Base-by-base conservation (phyloP, 1,140 invertebrate genomes). In the Euschistus heros region DNA sequence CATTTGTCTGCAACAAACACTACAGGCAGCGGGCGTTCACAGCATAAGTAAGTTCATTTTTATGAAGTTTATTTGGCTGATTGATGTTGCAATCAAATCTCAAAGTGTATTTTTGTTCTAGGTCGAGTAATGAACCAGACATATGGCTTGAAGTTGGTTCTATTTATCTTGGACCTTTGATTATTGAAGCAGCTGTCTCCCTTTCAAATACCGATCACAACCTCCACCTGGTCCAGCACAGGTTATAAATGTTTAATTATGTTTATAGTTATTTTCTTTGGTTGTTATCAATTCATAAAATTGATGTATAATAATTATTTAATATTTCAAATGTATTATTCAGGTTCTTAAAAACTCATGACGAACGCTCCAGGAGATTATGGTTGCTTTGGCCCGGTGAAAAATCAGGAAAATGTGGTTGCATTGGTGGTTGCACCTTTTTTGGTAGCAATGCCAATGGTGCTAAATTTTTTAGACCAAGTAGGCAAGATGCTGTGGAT, bases 81-180 rank as follows among this genome's bases (percentile, higher is more conserved):
- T 62, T 18, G 46, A 47, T 47, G 2, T 54, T 17, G 33, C 27
- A 20, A 0, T 22, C 20, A 59, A 24, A n/a, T 64, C 57, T 37
- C 20, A n/a, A 13, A 37, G 33, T 6, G 7, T 50, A 42, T 50
- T 60, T 27, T 44, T 17, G 15, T 64, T 64, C 10, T 27, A 67
- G 67, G 54, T 61, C 22, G 10, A 68, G 63, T 27, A 63, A 81
- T 65, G 75, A 82, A 60, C 80, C 76, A 50, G 89, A 91, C 68
- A 80, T 86, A 63, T 98, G 94, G 94, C 80, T 98, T 2, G 94
- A 97, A 75, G 91, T 94, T 6, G 94, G 92, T 5, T 88, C 86
- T n/a, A 78, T 95, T 0, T 86, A 87, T 17, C 78, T 97, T 62
- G 94, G 94, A 3, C 92, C 94, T 15, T 80, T 98, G 24, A 82